Evolutionary conservation across 2,888 invertebrate species (phyloP).

Genomic region (Apomyelois bistriatella): DNA sequence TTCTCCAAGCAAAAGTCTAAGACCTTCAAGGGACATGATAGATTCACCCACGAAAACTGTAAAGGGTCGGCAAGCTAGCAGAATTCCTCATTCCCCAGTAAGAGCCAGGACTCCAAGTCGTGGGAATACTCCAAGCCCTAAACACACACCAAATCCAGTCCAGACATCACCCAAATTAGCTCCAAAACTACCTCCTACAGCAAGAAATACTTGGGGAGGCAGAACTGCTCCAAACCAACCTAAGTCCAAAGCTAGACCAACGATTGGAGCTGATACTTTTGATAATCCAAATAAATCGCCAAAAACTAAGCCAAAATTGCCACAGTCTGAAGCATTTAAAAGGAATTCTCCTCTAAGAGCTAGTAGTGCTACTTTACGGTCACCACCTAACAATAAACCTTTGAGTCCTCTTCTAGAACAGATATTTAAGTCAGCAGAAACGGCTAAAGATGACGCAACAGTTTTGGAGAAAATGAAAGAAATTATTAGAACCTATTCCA

Average conservation of each 20-base stretch:
- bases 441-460: slow-evolving; percentile 85
- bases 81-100: slow-evolving; percentile 71
- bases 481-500: slow-evolving; percentile 70
- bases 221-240: slow-evolving; percentile 70
- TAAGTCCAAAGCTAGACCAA: slow-evolving; percentile 61
- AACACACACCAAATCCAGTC: slow-evolving; percentile 50
- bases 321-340: slow-evolving; percentile 66
- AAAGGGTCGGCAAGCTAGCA: slow-evolving; percentile 63
- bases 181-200: slow-evolving; percentile 62
- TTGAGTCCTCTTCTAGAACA: slow-evolving; percentile 85
- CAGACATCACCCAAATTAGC: slow-evolving; percentile 69
- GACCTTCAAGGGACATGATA: slow-evolving; percentile 54
- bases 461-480: slow-evolving; percentile 88
- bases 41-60: slow-evolving; percentile 63
- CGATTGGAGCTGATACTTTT: slow-evolving; percentile 65
- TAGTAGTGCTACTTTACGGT: slow-evolving; percentile 68
- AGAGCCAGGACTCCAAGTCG: slow-evolving; percentile 55
- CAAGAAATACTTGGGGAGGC: slow-evolving; percentile 88
- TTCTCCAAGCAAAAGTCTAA: slow-evolving; percentile 65
- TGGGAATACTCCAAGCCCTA: slow-evolving; percentile 70
- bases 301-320: slow-evolving; percentile 56
- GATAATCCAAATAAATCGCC: slow-evolving; percentile 83
- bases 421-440: slow-evolving; percentile 85
- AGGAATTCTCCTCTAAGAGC: slow-evolving; percentile 74
- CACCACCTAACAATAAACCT: slow-evolving; percentile 81